These are phyloP conservation scores for Magallana nippona DNA, from an alignment of 2,888 invertebrate species.

Conservation along the genomic window DNA sequence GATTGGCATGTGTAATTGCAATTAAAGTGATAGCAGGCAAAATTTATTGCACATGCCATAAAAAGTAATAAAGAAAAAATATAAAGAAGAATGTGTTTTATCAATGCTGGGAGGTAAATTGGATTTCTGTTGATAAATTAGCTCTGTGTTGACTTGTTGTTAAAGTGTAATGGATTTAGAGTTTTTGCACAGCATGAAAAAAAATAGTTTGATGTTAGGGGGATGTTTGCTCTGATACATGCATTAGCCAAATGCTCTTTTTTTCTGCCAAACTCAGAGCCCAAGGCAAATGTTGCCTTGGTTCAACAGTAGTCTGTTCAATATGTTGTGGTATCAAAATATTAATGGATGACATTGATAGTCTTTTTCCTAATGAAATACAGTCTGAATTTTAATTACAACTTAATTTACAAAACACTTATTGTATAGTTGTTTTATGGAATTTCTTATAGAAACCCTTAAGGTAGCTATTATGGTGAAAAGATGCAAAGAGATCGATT, in stretches of 20 bases:
- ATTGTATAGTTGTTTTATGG: no score
- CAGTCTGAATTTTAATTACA: no score
- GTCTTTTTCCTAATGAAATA: no score
- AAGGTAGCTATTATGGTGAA: no score
- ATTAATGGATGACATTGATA: no score
- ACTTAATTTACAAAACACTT: no score
- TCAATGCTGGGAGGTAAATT: constrained; percentile 24
- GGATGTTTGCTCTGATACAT: neutral
- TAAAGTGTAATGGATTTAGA: neutral
- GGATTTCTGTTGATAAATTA: constrained; percentile 21
- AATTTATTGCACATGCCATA: constrained; percentile 30
- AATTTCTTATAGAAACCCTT: no score
- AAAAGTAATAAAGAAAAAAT: constrained; percentile 2
- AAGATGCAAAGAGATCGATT: no score
- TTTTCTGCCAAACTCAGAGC: neutral
- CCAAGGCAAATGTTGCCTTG: no score
- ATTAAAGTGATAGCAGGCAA: constrained; percentile 15
- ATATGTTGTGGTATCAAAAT: no score
- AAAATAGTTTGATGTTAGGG: neutral
- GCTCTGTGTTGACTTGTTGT: neutral
- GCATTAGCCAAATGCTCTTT: neutral
- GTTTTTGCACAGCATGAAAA: neutral
- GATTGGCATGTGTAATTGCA: constrained; percentile 30
- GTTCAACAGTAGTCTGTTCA: no score
- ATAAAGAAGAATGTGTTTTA: neutral